Evolutionary conservation across 1,140 invertebrate species (phyloP).

Genomic region (Pristionchus pacificus): DNA sequence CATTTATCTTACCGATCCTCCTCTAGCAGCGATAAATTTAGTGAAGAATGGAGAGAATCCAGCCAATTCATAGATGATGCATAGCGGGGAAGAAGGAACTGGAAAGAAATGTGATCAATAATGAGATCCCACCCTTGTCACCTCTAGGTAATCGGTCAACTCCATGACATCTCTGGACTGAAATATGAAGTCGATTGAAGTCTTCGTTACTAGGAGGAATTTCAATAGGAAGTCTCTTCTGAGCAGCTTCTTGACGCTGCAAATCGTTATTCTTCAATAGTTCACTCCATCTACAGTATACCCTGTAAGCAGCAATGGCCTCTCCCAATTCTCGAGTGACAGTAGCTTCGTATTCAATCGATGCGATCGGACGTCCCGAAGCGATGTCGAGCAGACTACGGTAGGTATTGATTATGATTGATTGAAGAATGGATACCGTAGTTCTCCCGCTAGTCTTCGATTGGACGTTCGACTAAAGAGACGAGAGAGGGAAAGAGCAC

Average conservation of each 20-base stretch:
- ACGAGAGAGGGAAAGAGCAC: conserved; percentile 16
- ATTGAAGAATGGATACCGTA: background rate
- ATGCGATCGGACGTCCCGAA: conserved; percentile 2
- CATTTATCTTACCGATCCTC: no score
- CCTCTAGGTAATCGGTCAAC: conserved; percentile 2
- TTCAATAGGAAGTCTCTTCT: conserved; percentile 17
- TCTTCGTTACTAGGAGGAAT: background rate
- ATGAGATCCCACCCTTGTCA: conserved; percentile 2
- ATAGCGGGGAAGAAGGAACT: background rate
- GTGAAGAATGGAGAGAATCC: conserved; percentile 26
- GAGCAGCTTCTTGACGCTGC: conserved; percentile 21
- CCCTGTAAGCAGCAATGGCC: conserved; percentile 4
- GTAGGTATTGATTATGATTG: background rate
- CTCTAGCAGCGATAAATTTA: background rate
- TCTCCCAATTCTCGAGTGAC: conserved; percentile 6
- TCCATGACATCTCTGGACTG: conserved; percentile 2
- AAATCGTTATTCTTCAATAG: conserved; percentile 1
- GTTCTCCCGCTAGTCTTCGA: background rate
- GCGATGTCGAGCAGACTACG: background rate
- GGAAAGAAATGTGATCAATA: background rate
- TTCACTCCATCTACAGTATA: background rate
- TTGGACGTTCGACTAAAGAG: conserved; percentile 8
- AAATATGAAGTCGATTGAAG: background rate
- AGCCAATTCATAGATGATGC: conserved; percentile 23
- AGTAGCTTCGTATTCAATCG: conserved; percentile 10